Conservation (phyloP, 1,140 invertebrate species). For the Apis dorsata region DNA sequence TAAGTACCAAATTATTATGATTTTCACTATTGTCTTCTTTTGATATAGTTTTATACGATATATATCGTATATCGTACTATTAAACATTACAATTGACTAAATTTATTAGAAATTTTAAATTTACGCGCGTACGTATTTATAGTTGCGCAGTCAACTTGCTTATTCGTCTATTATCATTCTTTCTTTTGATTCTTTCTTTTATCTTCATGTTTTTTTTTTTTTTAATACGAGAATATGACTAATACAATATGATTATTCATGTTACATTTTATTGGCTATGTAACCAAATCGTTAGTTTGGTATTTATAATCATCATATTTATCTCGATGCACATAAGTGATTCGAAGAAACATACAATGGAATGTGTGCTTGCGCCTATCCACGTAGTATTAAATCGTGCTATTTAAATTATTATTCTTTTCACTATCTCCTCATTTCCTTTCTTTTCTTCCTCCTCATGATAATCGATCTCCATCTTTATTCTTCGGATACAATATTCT, state of each 20-base stretch:
- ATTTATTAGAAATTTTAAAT: background rate
- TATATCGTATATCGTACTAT: background rate
- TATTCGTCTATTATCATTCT: background rate
- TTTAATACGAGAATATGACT: background rate
- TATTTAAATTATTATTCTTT: conserved; percentile 22
- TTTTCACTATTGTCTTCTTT: too few species aligned
- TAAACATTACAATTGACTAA: background rate
- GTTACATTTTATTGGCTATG: background rate
- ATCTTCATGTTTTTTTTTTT: background rate
- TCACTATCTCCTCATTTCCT: background rate
- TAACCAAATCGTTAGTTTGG: conserved; percentile 7
- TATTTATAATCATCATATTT: conserved; percentile 6
- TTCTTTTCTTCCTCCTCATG: background rate
- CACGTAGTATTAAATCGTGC: conserved; percentile 27
- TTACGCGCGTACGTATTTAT: background rate
- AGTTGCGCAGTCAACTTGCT: background rate
- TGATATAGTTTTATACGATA: background rate
- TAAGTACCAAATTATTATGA: background rate
- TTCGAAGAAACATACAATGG: conserved; percentile 26
- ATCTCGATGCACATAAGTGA: conserved; percentile 26
- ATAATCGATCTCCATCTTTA: background rate
- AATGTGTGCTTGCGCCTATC: background rate
- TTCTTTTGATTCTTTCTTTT: too few species aligned
- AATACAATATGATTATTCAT: background rate
- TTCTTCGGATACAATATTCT: conserved; percentile 10